phyloP scores from a whole-genome alignment of 2,113 vertebrate species.

The Taurulus bubalis region DNA sequence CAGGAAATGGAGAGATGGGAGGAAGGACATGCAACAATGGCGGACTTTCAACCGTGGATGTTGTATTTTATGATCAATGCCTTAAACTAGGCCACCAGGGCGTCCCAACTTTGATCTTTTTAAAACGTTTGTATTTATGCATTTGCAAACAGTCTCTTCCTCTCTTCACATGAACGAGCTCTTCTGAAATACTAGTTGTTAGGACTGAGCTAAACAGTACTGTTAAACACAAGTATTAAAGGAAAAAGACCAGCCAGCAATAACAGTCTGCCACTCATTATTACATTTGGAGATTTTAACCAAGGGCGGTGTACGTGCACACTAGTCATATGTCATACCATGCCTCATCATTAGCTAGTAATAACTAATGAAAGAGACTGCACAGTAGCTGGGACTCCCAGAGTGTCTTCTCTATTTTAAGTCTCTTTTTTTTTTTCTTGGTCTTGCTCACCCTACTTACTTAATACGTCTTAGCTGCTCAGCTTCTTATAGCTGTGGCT shows the following conservation, averaged over 20 bases:
- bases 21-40: neutral
- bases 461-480: neutral
- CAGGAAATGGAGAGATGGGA: neutral
- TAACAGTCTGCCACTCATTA: slow-evolving; percentile 12
- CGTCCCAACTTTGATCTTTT: neutral
- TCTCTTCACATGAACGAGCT: neutral
- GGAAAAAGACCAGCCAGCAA: neutral
- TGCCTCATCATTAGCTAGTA: slow-evolving; percentile 25
- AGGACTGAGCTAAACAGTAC: neutral
- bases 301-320: neutral
- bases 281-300: slow-evolving; percentile 14
- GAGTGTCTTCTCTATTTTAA: slow-evolving; percentile 27
- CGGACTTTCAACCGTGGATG: neutral
- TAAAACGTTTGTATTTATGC: too few relatives aligned
- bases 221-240: too few relatives aligned
- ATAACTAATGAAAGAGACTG: slow-evolving; percentile 29
- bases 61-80: neutral
- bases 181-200: neutral
- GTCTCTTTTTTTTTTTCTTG: neutral
- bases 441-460: slow-evolving; percentile 9
- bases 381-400: slow-evolving; percentile 20
- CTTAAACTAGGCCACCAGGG: neutral
- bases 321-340: slow-evolving; percentile 15
- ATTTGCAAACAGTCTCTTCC: too few relatives aligned
- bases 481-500: neutral